phyloP scores from a whole-genome alignment of 2,113 vertebrate genomes.

The Scytalopus superciliaris region DNA sequence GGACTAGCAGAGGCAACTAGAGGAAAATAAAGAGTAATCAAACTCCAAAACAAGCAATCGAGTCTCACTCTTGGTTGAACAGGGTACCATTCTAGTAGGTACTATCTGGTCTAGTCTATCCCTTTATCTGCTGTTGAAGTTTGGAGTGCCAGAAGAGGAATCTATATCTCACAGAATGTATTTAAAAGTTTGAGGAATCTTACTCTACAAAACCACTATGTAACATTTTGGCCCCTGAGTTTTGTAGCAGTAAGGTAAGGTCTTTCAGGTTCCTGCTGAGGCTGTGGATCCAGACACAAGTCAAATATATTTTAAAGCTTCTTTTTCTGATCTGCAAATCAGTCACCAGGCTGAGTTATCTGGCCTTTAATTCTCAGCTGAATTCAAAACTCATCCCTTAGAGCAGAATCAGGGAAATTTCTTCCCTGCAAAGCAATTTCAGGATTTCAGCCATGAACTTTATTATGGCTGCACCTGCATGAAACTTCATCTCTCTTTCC shows the following conservation, averaged over 20 bases:
- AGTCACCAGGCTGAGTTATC: background rate
- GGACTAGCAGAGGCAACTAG: background rate
- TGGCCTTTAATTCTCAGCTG: background rate
- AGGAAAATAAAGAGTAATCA: background rate
- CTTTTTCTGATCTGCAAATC: background rate
- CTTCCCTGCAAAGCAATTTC: background rate
- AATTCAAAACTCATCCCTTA: background rate
- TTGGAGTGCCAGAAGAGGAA: background rate
- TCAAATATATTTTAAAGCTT: background rate
- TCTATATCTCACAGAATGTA: background rate
- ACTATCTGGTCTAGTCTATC: background rate
- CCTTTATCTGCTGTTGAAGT: background rate
- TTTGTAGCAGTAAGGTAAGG: background rate
- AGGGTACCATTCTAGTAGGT: accelerated
- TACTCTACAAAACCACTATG: background rate
- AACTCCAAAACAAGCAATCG: background rate
- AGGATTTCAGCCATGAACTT: background rate
- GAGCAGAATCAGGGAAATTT: background rate
- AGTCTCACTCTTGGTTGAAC: background rate
- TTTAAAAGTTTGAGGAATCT: background rate
- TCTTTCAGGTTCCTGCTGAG: background rate
- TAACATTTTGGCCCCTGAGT: background rate
- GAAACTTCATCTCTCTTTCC: background rate
- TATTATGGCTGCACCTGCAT: background rate
- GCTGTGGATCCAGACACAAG: background rate